Evolutionary conservation across 92 coral and sea anemone genomes (phyloP).

Genomic region (Siderastrea siderea): DNA sequence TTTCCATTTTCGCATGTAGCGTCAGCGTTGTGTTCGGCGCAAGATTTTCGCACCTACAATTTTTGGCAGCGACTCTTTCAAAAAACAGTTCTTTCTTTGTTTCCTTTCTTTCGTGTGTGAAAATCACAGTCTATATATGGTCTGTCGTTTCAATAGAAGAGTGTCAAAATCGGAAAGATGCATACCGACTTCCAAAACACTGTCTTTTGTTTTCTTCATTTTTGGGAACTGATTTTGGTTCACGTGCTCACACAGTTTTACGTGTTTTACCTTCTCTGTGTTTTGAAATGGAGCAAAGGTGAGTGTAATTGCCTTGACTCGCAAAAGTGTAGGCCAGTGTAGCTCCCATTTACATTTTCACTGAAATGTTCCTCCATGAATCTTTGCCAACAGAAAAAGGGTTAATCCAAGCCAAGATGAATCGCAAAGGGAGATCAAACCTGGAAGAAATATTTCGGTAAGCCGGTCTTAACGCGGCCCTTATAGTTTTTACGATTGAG

Average conservation of each 20-base stretch:
- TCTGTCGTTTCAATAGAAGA: neutral
- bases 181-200: neutral
- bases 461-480: neutral
- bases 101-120: conserved; percentile 4
- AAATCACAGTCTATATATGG: neutral
- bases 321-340: neutral
- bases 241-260: neutral
- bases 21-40: neutral
- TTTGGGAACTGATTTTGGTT: neutral
- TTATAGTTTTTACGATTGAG: neutral
- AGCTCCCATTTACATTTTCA: neutral
- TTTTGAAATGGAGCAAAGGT: neutral
- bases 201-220: neutral
- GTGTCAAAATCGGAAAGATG: neutral
- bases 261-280: neutral
- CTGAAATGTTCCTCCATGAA: neutral
- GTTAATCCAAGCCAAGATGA: conserved; percentile 2
- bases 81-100: conserved; percentile 23
- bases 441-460: neutral
- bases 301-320: neutral
- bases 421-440: neutral
- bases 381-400: conserved; percentile 11
- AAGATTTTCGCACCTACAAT: neutral
- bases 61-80: conserved; percentile 14
- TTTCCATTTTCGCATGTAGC: conserved; percentile 16